Evolutionary conservation across 2,113 vertebrate species (phyloP).

Genomic region (Silurus asotus): DNA sequence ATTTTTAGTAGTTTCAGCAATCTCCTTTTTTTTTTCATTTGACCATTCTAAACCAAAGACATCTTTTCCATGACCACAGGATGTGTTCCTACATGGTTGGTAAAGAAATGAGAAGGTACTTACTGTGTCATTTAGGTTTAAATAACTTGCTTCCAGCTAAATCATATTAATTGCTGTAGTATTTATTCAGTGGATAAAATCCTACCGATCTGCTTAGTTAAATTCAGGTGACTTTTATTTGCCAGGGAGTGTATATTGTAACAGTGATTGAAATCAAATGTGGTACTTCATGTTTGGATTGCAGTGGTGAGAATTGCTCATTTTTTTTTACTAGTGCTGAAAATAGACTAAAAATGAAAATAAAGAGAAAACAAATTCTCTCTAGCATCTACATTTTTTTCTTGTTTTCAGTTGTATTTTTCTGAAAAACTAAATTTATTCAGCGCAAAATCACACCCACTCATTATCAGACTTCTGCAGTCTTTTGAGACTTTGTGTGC

Average conservation of each 20-base stretch:
- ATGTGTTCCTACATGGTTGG: too few species aligned
- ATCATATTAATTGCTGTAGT: too few species aligned
- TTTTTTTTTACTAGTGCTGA: neutral
- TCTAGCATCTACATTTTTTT: neutral
- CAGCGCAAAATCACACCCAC: constrained; percentile 8
- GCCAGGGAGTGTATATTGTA: neutral
- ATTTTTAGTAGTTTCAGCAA: too few species aligned
- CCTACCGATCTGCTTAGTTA: too few species aligned
- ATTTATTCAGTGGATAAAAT: too few species aligned
- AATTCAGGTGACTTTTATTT: too few species aligned
- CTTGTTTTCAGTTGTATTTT: neutral
- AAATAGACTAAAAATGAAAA: neutral
- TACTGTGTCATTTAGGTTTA: too few species aligned
- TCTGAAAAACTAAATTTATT: constrained; percentile 9
- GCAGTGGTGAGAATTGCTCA: neutral
- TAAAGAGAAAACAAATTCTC: neutral
- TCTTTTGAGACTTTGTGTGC: constrained; percentile 5
- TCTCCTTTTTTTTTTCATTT: too few species aligned
- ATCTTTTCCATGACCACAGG: too few species aligned
- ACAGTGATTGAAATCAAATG: neutral
- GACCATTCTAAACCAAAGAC: too few species aligned
- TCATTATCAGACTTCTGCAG: constrained; percentile 34
- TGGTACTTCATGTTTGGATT: neutral
- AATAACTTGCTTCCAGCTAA: too few species aligned
- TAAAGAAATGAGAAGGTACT: too few species aligned